Evolutionary conservation across 2,113 vertebrate genomes (phyloP), one percentile per base, ranked within the genome.

Genomic region (Nerophis lumbriciformis): DNA sequence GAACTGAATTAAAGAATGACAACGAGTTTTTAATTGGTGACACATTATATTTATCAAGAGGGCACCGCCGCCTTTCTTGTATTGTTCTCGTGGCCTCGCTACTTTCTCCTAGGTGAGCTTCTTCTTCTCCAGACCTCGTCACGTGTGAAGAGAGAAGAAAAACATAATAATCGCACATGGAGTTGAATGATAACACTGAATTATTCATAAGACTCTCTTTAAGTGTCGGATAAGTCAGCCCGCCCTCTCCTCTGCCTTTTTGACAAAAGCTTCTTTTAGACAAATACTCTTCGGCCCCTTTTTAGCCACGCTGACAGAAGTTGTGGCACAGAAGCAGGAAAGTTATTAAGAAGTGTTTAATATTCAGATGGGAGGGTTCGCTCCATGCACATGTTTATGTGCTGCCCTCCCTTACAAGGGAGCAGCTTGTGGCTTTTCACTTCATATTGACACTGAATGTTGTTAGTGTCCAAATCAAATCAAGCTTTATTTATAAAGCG

Each of bases 21-120:
- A 91, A 94, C 89, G 93, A 93, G 93, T 87, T 92, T 95, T 95
- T 95, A 96, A 95, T 96, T 94, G 93, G 91, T 91, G 92, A 94
- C 93, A 94, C 91, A 90, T 96, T 94, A 93, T 94, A 94, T 96
- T 94, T 94, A 94, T 95, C 92, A 92, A 91, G 83, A 85, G 87
- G 87, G 89, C 83, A 62, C 85, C 66, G 28, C 85, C 82, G 85
- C 84, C 89, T 88, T 88, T 91, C 90, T 90, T 90, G 88, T 92
- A 91, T 91, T 90, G 91, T 90, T 89, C 91, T 89, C 90, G 87
- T 86, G 87, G 78, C 77, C 73, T 69, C 91, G 80, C 85, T 86
- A 89, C 90, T 91, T 92, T 90, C 90, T 90, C 91, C 86, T 81
- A 89, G 85, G 81, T 84, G 85, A 86, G 84, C 39, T n/a, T 80